Evolutionary conservation across 2,797 vertebrate species (phyloP).

Genomic region (Poeciliopsis paucimaculata): DNA sequence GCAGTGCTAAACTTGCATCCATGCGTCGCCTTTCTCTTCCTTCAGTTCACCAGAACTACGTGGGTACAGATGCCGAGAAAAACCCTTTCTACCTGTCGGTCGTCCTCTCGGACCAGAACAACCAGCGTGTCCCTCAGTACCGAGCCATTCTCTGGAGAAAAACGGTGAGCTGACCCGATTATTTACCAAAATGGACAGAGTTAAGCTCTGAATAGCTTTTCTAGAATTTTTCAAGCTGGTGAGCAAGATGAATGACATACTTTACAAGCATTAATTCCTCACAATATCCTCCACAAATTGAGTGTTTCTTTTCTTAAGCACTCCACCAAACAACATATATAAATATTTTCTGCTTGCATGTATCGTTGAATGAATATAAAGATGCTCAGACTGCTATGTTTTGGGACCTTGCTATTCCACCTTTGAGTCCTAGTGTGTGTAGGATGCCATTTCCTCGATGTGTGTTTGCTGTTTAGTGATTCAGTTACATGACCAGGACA

Average conservation of each 20-base stretch:
- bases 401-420: slow-evolving; percentile 2
- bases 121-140: slow-evolving; percentile 96
- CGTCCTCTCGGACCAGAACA: slow-evolving; percentile 97
- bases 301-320: neutral
- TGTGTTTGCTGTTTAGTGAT: slow-evolving; percentile 53
- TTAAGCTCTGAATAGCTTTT: neutral
- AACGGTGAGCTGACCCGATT: slow-evolving; percentile 82
- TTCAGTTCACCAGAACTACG: slow-evolving; percentile 96
- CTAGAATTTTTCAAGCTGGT: neutral
- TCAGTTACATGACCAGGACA: slow-evolving; percentile 63
- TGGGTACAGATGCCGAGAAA: slow-evolving; percentile 94
- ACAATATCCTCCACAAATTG: neutral
- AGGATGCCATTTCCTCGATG: slow-evolving; percentile 25
- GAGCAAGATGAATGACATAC: neutral
- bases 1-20: neutral
- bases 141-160: slow-evolving; percentile 97
- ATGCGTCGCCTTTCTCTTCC: slow-evolving; percentile 35
- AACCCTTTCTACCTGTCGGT: slow-evolving; percentile 98
- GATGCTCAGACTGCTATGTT: slow-evolving; percentile 17
- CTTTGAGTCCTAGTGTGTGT: slow-evolving; percentile 25
- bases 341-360: neutral
- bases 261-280: neutral
- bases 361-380: slow-evolving; percentile 17
- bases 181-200: neutral
- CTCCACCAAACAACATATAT: neutral